phyloP scores from a whole-genome alignment of 2,113 vertebrate genomes.

The Hylia prasina region DNA sequence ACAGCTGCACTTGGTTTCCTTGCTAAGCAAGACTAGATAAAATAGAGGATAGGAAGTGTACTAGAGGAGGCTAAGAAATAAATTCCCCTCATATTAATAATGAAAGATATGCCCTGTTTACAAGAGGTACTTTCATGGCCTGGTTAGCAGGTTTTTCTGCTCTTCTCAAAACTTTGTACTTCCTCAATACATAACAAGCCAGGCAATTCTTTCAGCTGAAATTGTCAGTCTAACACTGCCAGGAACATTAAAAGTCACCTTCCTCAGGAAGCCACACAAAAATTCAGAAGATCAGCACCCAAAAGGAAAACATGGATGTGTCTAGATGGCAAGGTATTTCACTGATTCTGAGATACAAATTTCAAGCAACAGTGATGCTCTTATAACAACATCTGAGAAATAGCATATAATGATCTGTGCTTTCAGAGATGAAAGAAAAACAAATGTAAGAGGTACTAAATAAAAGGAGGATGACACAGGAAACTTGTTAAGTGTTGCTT shows the following conservation, averaged over 20 bases:
- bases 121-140: neutral
- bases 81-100: neutral
- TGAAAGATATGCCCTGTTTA: neutral
- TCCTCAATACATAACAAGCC: neutral
- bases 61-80: neutral
- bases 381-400: neutral
- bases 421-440: slow-evolving; percentile 47
- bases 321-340: neutral
- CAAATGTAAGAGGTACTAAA: slow-evolving; percentile 10
- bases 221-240: neutral
- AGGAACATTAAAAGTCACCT: neutral
- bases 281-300: neutral
- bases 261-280: neutral
- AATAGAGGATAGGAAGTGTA: neutral
- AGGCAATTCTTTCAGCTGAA: neutral
- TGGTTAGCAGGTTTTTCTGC: neutral
- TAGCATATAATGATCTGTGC: neutral
- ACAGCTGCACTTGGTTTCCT: neutral
- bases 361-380: neutral
- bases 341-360: neutral
- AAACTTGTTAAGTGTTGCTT: slow-evolving; percentile 1
- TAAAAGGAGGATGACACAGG: neutral
- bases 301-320: neutral
- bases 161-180: neutral
- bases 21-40: neutral